Conservation (phyloP, 2,888 invertebrate species). For the Phalera bucephala region DNA sequence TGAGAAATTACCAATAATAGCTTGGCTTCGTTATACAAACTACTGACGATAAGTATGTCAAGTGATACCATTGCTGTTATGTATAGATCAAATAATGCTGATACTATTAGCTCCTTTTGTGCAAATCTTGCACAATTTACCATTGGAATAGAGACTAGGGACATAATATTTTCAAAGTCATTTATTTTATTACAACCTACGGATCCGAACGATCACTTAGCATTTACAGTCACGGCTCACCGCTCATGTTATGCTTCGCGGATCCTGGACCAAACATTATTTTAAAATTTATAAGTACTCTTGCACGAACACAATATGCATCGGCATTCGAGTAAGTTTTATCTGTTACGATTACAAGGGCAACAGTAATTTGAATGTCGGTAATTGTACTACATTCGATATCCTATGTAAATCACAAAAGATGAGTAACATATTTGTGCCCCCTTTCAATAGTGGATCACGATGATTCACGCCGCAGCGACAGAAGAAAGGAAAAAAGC, state of each 20-base stretch:
- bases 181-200: neutral
- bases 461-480: neutral
- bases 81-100: constrained; percentile 16
- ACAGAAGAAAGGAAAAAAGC: neutral
- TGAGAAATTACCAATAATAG: constrained; percentile 29
- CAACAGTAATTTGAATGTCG: neutral
- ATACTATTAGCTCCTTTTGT: constrained; percentile 7
- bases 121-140: neutral
- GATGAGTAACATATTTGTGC: neutral
- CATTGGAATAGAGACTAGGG: neutral
- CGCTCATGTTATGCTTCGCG: constrained; percentile 24
- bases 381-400: neutral
- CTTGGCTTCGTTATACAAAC: constrained; percentile 15
- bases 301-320: constrained; percentile 4
- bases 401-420: neutral
- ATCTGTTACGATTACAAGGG: neutral
- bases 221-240: constrained; percentile 26
- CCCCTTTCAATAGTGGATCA: too few relatives aligned
- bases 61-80: constrained; percentile 13
- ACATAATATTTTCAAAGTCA: neutral
- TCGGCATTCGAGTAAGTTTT: neutral
- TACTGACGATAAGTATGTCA: constrained; percentile 24
- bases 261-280: constrained; percentile 19
- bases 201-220: constrained; percentile 3
- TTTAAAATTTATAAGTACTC: constrained; percentile 13